Evolutionary conservation across 1,140 invertebrate genomes (phyloP), one percentile per base, ranked within the genome.

Genomic region (Zophobas morio): DNA sequence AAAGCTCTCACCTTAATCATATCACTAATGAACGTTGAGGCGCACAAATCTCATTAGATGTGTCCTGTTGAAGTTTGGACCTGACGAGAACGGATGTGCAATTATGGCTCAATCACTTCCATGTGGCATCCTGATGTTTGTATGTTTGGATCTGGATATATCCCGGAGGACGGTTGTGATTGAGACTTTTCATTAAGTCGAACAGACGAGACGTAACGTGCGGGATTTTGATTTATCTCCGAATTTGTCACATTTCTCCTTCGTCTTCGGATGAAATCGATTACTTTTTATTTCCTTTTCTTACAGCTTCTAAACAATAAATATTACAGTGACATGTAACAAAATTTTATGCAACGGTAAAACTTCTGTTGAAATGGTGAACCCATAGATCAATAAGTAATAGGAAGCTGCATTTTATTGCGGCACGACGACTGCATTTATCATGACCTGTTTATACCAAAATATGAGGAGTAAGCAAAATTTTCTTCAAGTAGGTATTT

Each of bases 151-250:
- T 46, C n/a, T 39, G 37, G 39, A 42, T 42, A 66, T 66, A 37
- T 66, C 60, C 60, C 60, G 4, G 6, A 66, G 60, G 60, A 66
- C 39, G 20, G 8, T 42, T 42, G 60, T 66, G 60, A 66, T 66
- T 6, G 60, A 66, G 60, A 66, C 60, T 66, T 66, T 66, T 66
- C 60, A 66, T 66, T 66, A 66, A 66, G 60, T 40, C 60, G 60
- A 42, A 66, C 39, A 66, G 60, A 66, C 33, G 39, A 40, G 35
- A 37, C 36, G 57, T 39, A 39, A 63, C 36, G 37, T 46, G 39
- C 60, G 39, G 3, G 6, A 42, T 66, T 36, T 33, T 42, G 60
- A 66, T 37, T 20, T 66, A 20, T 5, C 33, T 66, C 39, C 8
- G 32, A 36, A 66, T 66, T 66, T 66, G 60, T 42, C 39, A 42